Percentiles rank a stretch among this genome's conserved stretches.
phyloP scores from a whole-genome alignment of 2,888 invertebrate species.

The Andrena marginata region DNA sequence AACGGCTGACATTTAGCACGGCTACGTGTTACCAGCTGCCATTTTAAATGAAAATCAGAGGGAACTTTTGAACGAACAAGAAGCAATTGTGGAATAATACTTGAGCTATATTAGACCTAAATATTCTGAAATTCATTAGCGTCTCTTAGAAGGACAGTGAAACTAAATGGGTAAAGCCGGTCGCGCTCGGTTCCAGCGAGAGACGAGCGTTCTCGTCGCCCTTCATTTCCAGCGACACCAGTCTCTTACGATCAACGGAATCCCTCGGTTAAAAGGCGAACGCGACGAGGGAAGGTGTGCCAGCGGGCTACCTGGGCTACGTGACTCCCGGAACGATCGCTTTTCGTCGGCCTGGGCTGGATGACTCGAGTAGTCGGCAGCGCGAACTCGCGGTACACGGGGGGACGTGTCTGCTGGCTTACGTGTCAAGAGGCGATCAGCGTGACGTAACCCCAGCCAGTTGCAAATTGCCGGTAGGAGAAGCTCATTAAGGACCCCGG shows the following conservation, averaged over 20 bases:
- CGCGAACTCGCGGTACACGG: neutral
- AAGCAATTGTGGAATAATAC: no score
- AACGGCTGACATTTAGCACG: neutral
- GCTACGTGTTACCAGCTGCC: neutral
- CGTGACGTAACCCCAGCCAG: constrained; percentile 18
- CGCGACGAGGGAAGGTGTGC: neutral
- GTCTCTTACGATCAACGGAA: constrained; percentile 12
- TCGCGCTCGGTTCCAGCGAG: neutral
- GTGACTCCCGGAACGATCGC: neutral
- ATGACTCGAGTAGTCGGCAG: neutral
- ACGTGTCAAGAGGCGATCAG: neutral
- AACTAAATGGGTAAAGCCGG: neutral
- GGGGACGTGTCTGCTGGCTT: neutral
- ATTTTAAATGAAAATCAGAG: no score
- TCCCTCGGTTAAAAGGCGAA: neutral
- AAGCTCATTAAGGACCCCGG: constrained; percentile 58
- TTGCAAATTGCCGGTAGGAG: constrained; percentile 53
- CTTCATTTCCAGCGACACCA: neutral
- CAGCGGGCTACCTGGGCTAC: neutral
- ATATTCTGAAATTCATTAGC: neutral
- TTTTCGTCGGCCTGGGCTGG: constrained; percentile 4
- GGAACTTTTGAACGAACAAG: no score
- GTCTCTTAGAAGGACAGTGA: no score
- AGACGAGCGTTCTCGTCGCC: neutral
- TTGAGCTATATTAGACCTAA: neutral